Evolutionary conservation across 1,140 invertebrate species (phyloP).

Genomic region (Bombus pyrosoma): DNA sequence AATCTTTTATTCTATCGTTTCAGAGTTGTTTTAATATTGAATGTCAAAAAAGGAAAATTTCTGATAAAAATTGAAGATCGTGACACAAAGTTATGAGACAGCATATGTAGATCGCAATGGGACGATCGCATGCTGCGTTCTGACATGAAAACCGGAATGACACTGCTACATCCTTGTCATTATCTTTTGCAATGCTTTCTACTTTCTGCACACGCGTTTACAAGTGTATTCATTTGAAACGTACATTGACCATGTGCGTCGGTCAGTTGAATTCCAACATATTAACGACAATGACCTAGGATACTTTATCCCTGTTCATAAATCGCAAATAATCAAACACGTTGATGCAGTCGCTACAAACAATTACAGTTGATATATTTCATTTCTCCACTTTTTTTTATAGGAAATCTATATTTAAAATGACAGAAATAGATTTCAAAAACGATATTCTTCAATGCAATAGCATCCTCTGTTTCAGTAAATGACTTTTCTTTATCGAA

Average conservation of each 20-base stretch:
- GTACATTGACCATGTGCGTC: constrained; percentile 25
- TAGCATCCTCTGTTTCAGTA: neutral
- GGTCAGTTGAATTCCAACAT: constrained; percentile 52
- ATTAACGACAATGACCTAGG: constrained; percentile 50
- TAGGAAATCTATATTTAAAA: neutral
- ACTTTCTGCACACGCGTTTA: constrained; percentile 49
- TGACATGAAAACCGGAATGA: constrained; percentile 51
- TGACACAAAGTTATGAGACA: neutral
- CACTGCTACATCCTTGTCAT: constrained; percentile 43
- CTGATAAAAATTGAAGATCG: neutral
- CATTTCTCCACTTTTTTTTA: neutral
- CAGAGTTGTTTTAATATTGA: neutral
- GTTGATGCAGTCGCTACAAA: neutral
- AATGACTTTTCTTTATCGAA: neutral
- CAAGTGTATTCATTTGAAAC: constrained; percentile 51
- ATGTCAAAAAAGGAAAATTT: neutral
- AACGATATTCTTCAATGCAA: too few relatives aligned
- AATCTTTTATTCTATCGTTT: too few relatives aligned
- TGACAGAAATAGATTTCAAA: too few relatives aligned
- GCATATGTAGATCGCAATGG: constrained; percentile 25
- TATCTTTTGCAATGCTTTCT: constrained; percentile 65
- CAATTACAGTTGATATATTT: neutral
- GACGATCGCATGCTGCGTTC: constrained; percentile 41
- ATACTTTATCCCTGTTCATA: neutral
- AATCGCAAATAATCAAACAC: neutral